Evolutionary conservation across 64 coral and sea anemone genomes (phyloP).

Genomic region (Montipora efflorescens): DNA sequence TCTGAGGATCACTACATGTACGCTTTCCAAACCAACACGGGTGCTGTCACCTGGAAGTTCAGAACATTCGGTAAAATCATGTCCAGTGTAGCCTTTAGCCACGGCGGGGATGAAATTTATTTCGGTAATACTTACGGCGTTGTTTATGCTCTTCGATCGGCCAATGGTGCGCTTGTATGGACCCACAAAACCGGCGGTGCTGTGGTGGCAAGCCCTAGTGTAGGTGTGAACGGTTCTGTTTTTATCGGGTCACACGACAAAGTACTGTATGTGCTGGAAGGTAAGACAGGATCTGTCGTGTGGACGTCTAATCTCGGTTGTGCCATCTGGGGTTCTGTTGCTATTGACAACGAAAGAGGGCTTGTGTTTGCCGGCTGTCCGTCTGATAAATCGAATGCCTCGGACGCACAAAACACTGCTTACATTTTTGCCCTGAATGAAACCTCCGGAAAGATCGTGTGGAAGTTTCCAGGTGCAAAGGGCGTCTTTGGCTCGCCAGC

Average conservation of each 20-base stretch:
- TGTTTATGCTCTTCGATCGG: constrained; percentile 71
- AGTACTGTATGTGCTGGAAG: constrained; percentile 41
- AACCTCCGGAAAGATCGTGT: constrained; percentile 58
- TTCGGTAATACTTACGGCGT: constrained; percentile 83
- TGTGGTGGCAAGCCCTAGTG: constrained; percentile 63
- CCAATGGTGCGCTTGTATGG: constrained; percentile 78
- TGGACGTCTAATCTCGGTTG: constrained; percentile 76
- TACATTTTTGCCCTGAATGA: constrained; percentile 57
- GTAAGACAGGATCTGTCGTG: constrained; percentile 47
- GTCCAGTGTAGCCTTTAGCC: constrained; percentile 74
- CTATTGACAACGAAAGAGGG: constrained; percentile 70
- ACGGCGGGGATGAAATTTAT: constrained; percentile 72
- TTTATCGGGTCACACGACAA: constrained; percentile 82
- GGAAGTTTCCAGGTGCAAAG: constrained; percentile 75
- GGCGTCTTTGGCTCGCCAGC: constrained; percentile 72
- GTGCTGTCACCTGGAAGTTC: constrained; percentile 82
- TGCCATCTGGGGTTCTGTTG: constrained; percentile 66
- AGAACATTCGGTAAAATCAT: constrained; percentile 81
- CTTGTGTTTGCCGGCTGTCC: constrained; percentile 57
- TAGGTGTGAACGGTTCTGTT: constrained; percentile 48
- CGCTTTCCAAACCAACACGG: constrained; percentile 44
- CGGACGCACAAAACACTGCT: constrained; percentile 49
- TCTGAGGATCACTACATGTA: constrained; percentile 94
- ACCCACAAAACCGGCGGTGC: constrained; percentile 47
- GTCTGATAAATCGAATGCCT: constrained; percentile 25